Percentiles rank a stretch among this genome's conserved stretches.
Conservation (phyloP, 1,140 invertebrate genomes). For the Lepidurus couesii region DNA sequence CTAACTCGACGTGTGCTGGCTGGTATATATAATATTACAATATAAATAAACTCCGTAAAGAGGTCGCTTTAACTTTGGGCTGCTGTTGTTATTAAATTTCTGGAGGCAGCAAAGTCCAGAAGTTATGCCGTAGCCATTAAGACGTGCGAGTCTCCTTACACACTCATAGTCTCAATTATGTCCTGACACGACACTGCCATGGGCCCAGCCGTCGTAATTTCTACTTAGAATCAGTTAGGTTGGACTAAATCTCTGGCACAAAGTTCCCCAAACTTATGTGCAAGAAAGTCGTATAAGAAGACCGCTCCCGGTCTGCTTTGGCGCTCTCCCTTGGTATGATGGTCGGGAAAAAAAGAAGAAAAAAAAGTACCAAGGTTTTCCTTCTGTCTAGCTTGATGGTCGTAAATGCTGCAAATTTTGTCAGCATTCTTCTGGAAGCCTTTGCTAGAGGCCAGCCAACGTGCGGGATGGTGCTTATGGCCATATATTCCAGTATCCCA, state of each 20-base stretch:
- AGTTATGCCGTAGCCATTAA: neutral
- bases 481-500: no score
- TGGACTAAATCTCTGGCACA: no score
- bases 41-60: no score
- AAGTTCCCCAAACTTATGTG: neutral
- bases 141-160: neutral
- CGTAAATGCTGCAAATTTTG: neutral
- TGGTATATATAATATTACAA: no score
- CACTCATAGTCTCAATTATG: neutral
- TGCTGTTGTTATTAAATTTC: neutral
- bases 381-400: neutral
- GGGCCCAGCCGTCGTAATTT: neutral
- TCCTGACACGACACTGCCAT: neutral
- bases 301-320: no score
- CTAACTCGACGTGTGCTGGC: no score
- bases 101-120: neutral
- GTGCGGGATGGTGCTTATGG: neutral
- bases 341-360: no score
- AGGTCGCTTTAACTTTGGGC: neutral
- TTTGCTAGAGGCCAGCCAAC: neutral
- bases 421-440: neutral
- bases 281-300: no score
- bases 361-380: neutral
- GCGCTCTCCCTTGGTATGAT: no score
- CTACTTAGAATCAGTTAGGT: conserved; percentile 7